Base-by-base conservation (phyloP, 2,888 invertebrate species). In the Eubasilissa splendida region DNA sequence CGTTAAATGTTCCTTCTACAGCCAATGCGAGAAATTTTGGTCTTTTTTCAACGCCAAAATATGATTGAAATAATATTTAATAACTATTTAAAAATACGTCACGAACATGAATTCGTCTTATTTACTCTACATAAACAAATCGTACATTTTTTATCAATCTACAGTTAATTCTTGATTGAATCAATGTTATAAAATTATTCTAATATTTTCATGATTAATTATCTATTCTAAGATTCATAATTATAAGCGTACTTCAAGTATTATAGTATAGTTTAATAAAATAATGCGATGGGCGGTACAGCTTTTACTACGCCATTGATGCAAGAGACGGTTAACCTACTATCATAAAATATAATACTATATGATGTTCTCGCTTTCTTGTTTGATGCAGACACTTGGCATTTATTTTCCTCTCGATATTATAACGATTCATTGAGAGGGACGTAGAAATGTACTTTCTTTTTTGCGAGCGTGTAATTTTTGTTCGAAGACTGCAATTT, bases 181-280 rank as follows among this genome's bases (percentile, higher is more conserved):
- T 77, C 77, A 68, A 65, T 63, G 53, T 76, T 76, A 65, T 65
- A 76, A 76, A 76, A 76, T 76, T 76, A 76, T 50, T 52, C 76
- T 76, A 76, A 77, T 77, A 71, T 70, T 42, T 63, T 77, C 42
- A 63, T 73, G 59, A 70, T 78, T 75, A 78, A 68, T 63, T 77
- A 77, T 74, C 58, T 78, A 50, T 59, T 80, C 68, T 79, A 79
- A 73, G 73, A 74, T 73, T 80, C 74, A 82, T 82, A 77, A 71
- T 80, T 76, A 81, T 84, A 84, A 84, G 83, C 83, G 83, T 84
- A 84, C 79, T 84, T 84, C 77, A 80, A 84, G 78, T 84, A 84
- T 78, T 77, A 77, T 53, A 76, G 11, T 65, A 31, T 65, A 76
- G 31, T 76, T 65, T 54, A 76, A 65, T 76, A 76, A 76, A 76